Conservation (phyloP, 2,113 vertebrate species). For the Rhinolophus ferrumequinum region DNA sequence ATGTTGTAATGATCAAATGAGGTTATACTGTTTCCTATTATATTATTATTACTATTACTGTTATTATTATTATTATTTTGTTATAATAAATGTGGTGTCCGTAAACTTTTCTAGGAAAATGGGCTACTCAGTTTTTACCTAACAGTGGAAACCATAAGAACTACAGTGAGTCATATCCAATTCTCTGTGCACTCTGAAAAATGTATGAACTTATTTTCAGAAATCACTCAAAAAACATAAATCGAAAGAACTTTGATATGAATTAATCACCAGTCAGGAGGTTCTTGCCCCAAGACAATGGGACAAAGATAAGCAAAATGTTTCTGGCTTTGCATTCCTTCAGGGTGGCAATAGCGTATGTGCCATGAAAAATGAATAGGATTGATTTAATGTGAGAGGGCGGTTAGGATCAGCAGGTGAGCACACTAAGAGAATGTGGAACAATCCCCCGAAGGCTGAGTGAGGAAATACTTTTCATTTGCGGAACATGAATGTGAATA, state of each 20-base stretch:
- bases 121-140: neutral
- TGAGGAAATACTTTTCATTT: neutral
- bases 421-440: neutral
- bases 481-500: neutral
- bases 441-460: neutral
- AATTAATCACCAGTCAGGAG: neutral
- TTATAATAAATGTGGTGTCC: neutral
- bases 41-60: too few relatives aligned
- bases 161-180: neutral
- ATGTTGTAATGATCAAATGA: neutral
- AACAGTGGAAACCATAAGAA: neutral
- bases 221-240: neutral
- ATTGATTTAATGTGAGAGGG: neutral
- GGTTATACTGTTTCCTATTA: neutral
- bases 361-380: neutral
- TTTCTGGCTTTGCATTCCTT: neutral
- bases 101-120: neutral
- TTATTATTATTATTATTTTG: too few relatives aligned
- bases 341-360: neutral
- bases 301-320: neutral
- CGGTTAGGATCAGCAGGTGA: neutral
- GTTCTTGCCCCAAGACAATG: neutral
- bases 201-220: neutral
- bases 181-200: neutral
- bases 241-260: neutral